Conservation (phyloP, 2,888 invertebrate genomes). For the Xanthia icteritia region DNA sequence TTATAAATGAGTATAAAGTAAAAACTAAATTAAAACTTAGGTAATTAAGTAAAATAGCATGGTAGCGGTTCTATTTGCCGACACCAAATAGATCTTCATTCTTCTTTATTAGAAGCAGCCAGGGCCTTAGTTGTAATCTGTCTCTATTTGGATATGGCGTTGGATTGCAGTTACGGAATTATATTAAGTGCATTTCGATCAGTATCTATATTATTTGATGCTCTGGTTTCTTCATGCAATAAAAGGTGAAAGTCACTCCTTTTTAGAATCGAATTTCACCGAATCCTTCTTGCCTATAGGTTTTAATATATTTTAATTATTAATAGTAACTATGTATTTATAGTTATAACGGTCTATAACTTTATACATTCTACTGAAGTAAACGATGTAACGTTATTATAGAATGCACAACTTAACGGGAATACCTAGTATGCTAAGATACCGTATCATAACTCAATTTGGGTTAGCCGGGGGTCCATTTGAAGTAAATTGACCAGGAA, state of each 20-base stretch:
- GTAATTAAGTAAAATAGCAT: no score
- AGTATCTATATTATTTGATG: background rate
- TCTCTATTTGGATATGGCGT: background rate
- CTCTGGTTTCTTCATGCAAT: background rate
- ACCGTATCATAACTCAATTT: slow-evolving; percentile 43
- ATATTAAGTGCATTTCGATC: background rate
- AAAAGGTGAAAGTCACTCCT: background rate
- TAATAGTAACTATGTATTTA: no score
- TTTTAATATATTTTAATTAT: no score
- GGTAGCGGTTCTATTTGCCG: no score
- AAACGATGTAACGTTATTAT: background rate
- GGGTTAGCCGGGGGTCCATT: slow-evolving; percentile 30
- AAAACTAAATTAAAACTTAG: no score
- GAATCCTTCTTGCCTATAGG: no score
- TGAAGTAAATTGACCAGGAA: slow-evolving; percentile 47
- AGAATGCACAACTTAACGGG: background rate
- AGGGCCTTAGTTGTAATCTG: background rate
- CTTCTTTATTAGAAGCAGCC: background rate
- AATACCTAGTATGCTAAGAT: slow-evolving; percentile 14
- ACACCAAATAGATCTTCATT: no score
- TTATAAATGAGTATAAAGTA: no score
- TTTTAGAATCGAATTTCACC: background rate
- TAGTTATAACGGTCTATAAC: no score
- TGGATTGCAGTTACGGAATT: background rate
- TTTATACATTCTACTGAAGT: background rate